Evolutionary conservation across 2,797 vertebrate genomes (phyloP).

Genomic region (Galaxias olidus): DNA sequence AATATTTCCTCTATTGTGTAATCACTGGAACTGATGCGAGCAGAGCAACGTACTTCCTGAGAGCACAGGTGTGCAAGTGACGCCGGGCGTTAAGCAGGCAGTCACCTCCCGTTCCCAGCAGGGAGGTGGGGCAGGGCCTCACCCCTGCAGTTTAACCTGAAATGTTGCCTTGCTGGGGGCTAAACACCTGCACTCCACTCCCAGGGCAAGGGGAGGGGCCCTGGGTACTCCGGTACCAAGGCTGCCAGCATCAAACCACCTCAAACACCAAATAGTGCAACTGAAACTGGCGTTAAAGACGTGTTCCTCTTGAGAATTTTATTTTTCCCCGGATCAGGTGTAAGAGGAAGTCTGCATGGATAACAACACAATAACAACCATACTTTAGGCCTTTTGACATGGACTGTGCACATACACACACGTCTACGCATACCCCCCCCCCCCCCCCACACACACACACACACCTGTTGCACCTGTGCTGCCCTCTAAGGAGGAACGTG

Average conservation of each 20-base stretch:
- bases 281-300: conserved; percentile 59
- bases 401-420: conserved; percentile 40
- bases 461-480: conserved; percentile 70
- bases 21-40: conserved; percentile 44
- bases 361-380: conserved; percentile 64
- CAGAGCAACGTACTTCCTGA: conserved; percentile 6
- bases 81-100: conserved; percentile 45
- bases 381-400: conserved; percentile 49
- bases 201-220: conserved; percentile 20
- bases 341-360: conserved; percentile 55
- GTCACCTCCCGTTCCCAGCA: conserved; percentile 51
- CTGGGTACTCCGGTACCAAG: conserved; percentile 13
- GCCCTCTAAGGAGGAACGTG: conserved; percentile 46
- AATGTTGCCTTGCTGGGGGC: conserved; percentile 71
- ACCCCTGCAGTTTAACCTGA: conserved; percentile 72
- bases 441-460: conserved; percentile 32
- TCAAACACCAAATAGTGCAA: conserved; percentile 50
- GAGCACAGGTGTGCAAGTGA: conserved; percentile 61
- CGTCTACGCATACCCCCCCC: conserved; percentile 42
- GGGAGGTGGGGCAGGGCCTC: conserved; percentile 57
- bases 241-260: conserved; percentile 38
- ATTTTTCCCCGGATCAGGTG: conserved; percentile 62
- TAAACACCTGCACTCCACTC: conserved; percentile 71
- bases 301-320: conserved; percentile 48
- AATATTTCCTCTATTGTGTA: conserved; percentile 54